Conservation (phyloP, 2,113 vertebrate genomes). For the Sorex araneus region DNA sequence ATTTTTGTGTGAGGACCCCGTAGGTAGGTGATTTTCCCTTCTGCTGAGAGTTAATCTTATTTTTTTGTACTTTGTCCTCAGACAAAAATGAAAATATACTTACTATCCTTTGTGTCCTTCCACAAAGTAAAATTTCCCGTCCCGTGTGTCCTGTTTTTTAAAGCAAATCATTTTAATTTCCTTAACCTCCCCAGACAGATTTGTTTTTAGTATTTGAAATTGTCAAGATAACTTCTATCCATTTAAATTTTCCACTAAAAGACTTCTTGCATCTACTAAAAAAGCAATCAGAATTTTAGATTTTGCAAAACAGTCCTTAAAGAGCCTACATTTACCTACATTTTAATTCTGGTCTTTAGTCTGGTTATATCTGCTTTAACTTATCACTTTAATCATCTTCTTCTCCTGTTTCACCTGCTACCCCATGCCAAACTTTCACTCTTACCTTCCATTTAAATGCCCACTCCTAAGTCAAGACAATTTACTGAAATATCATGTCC, state of each 20-base stretch:
- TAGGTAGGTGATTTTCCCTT: conserved; percentile 58
- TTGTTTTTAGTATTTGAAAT: conserved; percentile 26
- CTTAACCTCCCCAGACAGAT: not conserved
- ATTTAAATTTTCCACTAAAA: conserved; percentile 9
- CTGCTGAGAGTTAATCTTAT: conserved; percentile 49
- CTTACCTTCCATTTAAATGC: not conserved
- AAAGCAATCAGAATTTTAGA: not conserved
- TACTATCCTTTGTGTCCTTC: not conserved
- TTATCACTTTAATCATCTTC: too few relatives aligned
- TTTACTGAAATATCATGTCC: not conserved
- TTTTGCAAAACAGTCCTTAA: not conserved
- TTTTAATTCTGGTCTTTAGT: not conserved
- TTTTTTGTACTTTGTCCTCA: conserved; percentile 56
- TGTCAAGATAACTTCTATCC: not conserved
- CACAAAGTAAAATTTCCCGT: not conserved
- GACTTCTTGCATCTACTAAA: not conserved
- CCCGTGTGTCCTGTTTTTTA: conserved; percentile 16
- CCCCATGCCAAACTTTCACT: not conserved
- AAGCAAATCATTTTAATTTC: not conserved
- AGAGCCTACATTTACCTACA: too few relatives aligned
- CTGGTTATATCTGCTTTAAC: not conserved
- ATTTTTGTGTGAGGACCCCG: conserved; percentile 36
- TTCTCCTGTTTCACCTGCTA: not conserved
- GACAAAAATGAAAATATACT: conserved; percentile 49
- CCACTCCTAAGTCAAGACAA: conserved; percentile 9